Base-by-base conservation (phyloP, 2,797 vertebrate genomes). In the Hyperoplus immaculatus region DNA sequence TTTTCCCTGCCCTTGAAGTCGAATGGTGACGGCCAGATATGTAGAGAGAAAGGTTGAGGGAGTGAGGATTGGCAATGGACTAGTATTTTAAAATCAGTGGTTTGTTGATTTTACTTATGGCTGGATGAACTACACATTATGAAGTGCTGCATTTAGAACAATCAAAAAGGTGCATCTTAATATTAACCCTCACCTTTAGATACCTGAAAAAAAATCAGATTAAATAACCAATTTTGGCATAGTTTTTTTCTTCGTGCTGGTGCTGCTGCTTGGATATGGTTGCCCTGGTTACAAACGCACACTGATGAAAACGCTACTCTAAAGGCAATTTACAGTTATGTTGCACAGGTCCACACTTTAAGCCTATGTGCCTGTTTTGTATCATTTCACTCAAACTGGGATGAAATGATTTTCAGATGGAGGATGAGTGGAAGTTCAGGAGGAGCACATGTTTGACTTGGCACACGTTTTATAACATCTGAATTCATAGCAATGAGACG, bases 221-320 rank as follows among this genome's bases (percentile, higher is more conserved):
- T 29, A 29, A 29, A 29, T 29, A 53, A 53, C 5, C 1, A 45
- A 45, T 9, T 59, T 46, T 58, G 39, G 63, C 59, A 50, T 47
- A 18, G 29, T 16, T n/a, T 38, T 15, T 38, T 54, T 29, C 51
- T 45, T 54, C 45, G 71, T 53, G 29, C 51, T 58, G 16, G 47
- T 4, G 21, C 10, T 47, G 56, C 54, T 67, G 38, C 12, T 51
- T 0, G 0, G 14, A 56, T 59, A 7, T 15, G n/a, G 79, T 77
- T 77, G 43, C 47, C 62, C 38, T 18, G 0, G 80, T 41, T 21
- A 84, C 69, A 78, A 51, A 65, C 62, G 51, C 56, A 68, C 11
- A 49, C 49, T 6, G 38, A 56, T 62, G 63, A 70, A 64, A 78
- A 60, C 56, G 29, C 29, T 29, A 29, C 29, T 29, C 29, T 29